These are phyloP conservation scores for Monopis laevigella DNA, from an alignment of 2,888 invertebrate genomes.

Conservation along the genomic window DNA sequence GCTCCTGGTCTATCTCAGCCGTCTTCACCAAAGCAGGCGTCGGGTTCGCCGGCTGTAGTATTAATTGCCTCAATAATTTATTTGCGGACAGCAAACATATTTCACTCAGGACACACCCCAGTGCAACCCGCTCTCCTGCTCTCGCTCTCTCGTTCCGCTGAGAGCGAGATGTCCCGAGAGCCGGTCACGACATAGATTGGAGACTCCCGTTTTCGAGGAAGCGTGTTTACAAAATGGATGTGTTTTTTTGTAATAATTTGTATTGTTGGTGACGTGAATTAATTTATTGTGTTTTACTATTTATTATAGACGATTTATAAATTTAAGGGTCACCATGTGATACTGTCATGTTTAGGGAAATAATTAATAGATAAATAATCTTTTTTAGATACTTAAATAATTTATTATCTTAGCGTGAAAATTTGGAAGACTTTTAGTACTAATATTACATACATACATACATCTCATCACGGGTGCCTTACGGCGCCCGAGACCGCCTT, in stretches of 20 bases:
- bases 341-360: too few relatives aligned
- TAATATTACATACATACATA: too few relatives aligned
- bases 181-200: background rate
- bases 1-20: background rate
- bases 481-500: too few relatives aligned
- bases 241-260: slow-evolving; percentile 4
- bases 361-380: too few relatives aligned
- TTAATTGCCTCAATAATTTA: slow-evolving; percentile 22
- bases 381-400: too few relatives aligned
- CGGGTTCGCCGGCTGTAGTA: slow-evolving; percentile 8
- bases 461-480: too few relatives aligned
- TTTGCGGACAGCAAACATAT: slow-evolving; percentile 21
- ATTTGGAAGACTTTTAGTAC: too few relatives aligned
- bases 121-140: background rate
- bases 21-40: slow-evolving; percentile 7
- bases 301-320: too few relatives aligned
- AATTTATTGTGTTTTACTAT: too few relatives aligned
- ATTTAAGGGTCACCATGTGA: too few relatives aligned
- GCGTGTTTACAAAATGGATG: slow-evolving; percentile 2
- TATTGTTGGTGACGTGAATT: too few relatives aligned
- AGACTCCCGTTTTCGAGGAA: slow-evolving; percentile 8
- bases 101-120: slow-evolving; percentile 14
- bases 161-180: background rate
- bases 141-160: background rate
- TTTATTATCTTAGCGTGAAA: too few relatives aligned